These are phyloP conservation scores for Colletes latitarsis DNA, from an alignment of 1,140 invertebrate genomes.

Conservation along the genomic window DNA sequence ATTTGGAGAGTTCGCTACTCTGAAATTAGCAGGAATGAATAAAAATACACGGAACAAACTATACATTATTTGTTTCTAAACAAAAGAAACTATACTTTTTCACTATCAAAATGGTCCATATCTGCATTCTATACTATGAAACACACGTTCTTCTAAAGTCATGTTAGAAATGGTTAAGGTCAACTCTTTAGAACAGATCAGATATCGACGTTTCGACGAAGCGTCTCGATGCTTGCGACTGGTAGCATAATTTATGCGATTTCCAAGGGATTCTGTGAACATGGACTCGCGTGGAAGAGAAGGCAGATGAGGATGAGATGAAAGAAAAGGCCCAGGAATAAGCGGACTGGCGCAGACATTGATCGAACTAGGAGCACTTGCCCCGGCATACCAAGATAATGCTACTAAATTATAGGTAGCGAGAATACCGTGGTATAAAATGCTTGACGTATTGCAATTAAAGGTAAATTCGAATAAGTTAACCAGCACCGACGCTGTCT, in stretches of 20 bases:
- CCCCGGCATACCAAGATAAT: slow-evolving; percentile 75
- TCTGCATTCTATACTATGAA: no score
- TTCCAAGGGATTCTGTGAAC: slow-evolving; percentile 12
- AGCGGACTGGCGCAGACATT: slow-evolving; percentile 65
- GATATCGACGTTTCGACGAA: no score
- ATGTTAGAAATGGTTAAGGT: no score
- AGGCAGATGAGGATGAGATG: slow-evolving; percentile 7
- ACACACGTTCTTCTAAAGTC: no score
- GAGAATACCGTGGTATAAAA: slow-evolving; percentile 59
- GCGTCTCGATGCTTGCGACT: no score
- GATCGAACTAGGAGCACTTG: slow-evolving; percentile 76
- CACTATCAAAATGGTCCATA: no score
- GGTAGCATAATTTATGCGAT: slow-evolving; percentile 12
- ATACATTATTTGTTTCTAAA: no score
- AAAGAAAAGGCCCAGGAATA: not conserved
- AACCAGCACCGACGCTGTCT: slow-evolving; percentile 3
- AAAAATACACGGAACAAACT: no score
- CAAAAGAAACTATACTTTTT: no score
- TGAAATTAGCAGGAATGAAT: no score
- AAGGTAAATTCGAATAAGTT: slow-evolving; percentile 64
- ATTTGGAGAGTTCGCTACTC: no score
- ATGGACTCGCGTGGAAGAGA: not conserved
- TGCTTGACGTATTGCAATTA: slow-evolving; percentile 70
- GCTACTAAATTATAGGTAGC: slow-evolving; percentile 72
- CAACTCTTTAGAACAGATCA: no score